Evolutionary conservation across 2,797 vertebrate genomes (phyloP), one percentile per base, ranked within the genome.

Genomic region (Sebastes diploproa): DNA sequence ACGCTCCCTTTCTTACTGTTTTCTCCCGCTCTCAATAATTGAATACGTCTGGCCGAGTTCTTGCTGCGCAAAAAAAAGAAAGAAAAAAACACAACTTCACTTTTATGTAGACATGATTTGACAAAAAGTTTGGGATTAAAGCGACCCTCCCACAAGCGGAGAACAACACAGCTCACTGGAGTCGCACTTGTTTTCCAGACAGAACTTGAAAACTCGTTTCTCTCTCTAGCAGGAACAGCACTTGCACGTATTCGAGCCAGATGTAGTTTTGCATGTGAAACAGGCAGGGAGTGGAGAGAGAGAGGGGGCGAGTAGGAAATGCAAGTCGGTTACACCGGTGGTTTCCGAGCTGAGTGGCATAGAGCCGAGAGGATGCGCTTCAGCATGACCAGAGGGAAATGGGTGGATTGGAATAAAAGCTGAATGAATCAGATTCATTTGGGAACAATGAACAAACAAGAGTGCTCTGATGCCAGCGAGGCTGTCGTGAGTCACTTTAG

Each of bases 61-160:
- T 87, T 27, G 70, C 87, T 82, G 68, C 70, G 54, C 78, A 84
- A 75, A 71, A 64, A 88, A 22, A 36, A 59, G 3, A 14, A 59
- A 16, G 3, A 27, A 59, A 32, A 87, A 83, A 93, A 93, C 90
- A 94, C 6, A 61, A 89, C 74, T 94, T 93, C 88, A 88, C 92
- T 93, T 93, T 94, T 94, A 94, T 69, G 60, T 75, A 64, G 80
- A 91, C 90, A 90, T 46, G 74, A 87, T 80, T 91, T 63, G 79
- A 90, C 90, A 92, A 90, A 90, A 90, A 85, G 78, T 64, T 74
- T 72, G 89, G 85, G 88, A 90, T 87, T 86, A 84, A 67, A 66
- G 13, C 2, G 75, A 77, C 67, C 67, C 68, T 79, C 77, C 70
- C 80, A 72, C 72, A 36, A 78, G 80, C 9, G 1, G 6, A 78